Percentiles rank a stretch among this genome's conserved stretches.
phyloP scores from a whole-genome alignment of 1,140 invertebrate species.

The Listronotus oregonensis region DNA sequence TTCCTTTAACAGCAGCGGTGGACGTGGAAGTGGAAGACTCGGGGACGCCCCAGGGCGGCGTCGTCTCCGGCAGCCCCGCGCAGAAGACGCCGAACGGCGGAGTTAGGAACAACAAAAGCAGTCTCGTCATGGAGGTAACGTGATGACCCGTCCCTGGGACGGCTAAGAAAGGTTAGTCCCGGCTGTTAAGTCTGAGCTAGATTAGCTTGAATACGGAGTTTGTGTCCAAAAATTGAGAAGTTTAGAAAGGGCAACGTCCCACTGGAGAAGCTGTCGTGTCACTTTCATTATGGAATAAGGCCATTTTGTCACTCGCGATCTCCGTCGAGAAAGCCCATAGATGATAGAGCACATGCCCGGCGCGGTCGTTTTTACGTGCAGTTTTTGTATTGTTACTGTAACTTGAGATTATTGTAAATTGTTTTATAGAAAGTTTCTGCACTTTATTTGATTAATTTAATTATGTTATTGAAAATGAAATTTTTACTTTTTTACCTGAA shows the following conservation, averaged over 20 bases:
- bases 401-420: too few species aligned
- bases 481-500: too few species aligned
- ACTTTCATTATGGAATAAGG: slow-evolving; percentile 15
- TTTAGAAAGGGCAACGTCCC: slow-evolving; percentile 2
- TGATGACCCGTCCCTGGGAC: slow-evolving; percentile 48
- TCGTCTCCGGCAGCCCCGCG: neutral
- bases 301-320: neutral
- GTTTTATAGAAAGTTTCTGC: too few species aligned
- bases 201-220: neutral
- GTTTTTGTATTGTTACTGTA: too few species aligned
- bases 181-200: slow-evolving; percentile 10
- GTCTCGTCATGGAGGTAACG: slow-evolving; percentile 56
- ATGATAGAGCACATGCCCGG: too few species aligned
- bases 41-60: neutral
- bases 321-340: too few species aligned
- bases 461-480: too few species aligned
- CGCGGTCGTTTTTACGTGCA: too few species aligned
- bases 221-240: neutral
- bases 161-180: slow-evolving; percentile 29
- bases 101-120: slow-evolving; percentile 48
- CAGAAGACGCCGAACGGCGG: slow-evolving; percentile 23
- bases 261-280: slow-evolving; percentile 10
- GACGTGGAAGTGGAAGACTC: slow-evolving; percentile 39
- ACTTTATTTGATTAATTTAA: too few species aligned
- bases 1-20: slow-evolving; percentile 50